Percentiles rank a stretch among this genome's conserved stretches.
phyloP scores from a whole-genome alignment of 2,888 invertebrate genomes.

The Nyleta sp. region DNA sequence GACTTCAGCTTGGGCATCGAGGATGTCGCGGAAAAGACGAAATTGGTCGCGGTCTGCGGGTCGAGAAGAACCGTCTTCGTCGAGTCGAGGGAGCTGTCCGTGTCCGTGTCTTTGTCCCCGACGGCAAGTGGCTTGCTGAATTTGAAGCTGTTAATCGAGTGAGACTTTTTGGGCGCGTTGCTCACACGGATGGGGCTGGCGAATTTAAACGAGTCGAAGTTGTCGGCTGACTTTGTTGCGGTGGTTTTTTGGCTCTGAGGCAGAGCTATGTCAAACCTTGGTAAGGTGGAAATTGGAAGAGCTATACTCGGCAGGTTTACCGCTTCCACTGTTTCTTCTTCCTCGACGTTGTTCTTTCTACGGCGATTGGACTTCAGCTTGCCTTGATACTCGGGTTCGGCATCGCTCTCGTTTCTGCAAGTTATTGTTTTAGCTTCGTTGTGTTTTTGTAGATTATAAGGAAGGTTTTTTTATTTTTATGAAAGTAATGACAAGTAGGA shows the following conservation, averaged over 20 bases:
- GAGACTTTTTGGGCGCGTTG: slow-evolving; percentile 80
- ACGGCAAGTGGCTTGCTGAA: slow-evolving; percentile 84
- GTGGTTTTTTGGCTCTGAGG: slow-evolving; percentile 74
- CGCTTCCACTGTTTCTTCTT: slow-evolving; percentile 81
- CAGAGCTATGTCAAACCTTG: slow-evolving; percentile 84
- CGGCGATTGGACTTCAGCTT: slow-evolving; percentile 76
- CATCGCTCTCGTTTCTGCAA: slow-evolving; percentile 74
- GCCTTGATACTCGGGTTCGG: slow-evolving; percentile 79
- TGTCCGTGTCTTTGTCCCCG: slow-evolving; percentile 62
- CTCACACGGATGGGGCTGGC: slow-evolving; percentile 83
- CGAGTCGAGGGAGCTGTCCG: slow-evolving; percentile 64
- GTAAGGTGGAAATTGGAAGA: slow-evolving; percentile 85
- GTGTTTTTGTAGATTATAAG: no score
- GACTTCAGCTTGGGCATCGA: slow-evolving; percentile 73
- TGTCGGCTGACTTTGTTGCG: slow-evolving; percentile 24
- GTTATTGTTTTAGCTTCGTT: background rate
- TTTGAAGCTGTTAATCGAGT: slow-evolving; percentile 84
- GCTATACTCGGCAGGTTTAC: slow-evolving; percentile 84
- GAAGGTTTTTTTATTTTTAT: no score
- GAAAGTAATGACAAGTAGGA: no score
- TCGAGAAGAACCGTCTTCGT: slow-evolving; percentile 65
- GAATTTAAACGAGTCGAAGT: slow-evolving; percentile 75
- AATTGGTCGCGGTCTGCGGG: slow-evolving; percentile 72
- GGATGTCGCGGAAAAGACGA: slow-evolving; percentile 74
- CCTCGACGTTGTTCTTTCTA: slow-evolving; percentile 73